Percentiles rank a stretch among this genome's conserved stretches.
phyloP scores from a whole-genome alignment of 2,888 invertebrate species.

The Pycnomerus fuliginosus region DNA sequence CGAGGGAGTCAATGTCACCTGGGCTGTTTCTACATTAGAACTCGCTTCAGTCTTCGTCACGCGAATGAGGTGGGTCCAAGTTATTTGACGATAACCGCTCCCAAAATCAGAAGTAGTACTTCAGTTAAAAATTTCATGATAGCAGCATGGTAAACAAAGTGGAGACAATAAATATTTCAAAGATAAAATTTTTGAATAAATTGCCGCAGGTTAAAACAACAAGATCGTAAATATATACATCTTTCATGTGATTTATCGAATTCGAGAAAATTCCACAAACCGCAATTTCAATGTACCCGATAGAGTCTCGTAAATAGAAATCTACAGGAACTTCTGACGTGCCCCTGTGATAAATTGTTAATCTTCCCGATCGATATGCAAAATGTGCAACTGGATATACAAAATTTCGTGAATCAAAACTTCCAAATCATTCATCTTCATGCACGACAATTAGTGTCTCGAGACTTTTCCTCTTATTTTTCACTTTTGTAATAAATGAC shows the following conservation, averaged over 20 bases:
- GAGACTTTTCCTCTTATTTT: conserved; percentile 46
- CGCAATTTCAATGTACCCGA: conserved; percentile 12
- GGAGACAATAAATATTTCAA: too few relatives aligned
- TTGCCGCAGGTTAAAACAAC: neutral
- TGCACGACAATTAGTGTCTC: conserved; percentile 47
- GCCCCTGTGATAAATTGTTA: conserved; percentile 29
- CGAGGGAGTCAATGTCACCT: conserved; percentile 51
- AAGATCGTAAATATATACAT: too few relatives aligned
- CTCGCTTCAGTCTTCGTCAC: conserved; percentile 55
- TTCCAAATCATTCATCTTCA: conserved; percentile 42
- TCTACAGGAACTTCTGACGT: conserved; percentile 29
- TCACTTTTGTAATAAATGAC: conserved; percentile 46
- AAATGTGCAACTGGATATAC: neutral
- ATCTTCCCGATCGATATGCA: conserved; percentile 29
- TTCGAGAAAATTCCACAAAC: conserved; percentile 5
- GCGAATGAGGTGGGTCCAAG: conserved; percentile 56
- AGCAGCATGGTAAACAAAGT: too few relatives aligned
- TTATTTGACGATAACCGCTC: too few relatives aligned
- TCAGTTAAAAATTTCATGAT: neutral
- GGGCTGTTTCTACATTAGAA: conserved; percentile 53
- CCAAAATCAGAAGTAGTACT: neutral
- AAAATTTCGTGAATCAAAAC: conserved; percentile 27
- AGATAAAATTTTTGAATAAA: neutral
- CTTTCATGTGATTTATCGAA: too few relatives aligned
- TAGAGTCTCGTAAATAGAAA: conserved; percentile 24